Conservation (phyloP, 2,113 vertebrate species). For the Capreolus pygargus region DNA sequence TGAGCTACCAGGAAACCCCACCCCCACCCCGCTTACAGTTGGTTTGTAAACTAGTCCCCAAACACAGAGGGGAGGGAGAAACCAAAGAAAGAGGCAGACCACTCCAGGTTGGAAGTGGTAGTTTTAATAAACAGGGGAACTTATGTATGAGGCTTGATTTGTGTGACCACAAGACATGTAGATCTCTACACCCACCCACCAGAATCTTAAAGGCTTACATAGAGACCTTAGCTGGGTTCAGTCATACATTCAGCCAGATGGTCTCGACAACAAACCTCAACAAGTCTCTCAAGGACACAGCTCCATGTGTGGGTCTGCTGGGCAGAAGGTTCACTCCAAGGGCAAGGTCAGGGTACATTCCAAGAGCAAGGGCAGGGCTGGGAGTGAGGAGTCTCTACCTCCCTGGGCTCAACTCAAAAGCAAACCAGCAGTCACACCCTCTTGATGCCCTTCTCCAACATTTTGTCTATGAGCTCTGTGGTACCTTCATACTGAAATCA, state of each 20-base stretch:
- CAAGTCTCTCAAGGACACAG: background rate
- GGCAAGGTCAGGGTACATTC: background rate
- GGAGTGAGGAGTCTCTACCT: background rate
- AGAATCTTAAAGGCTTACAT: background rate
- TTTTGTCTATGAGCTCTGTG: background rate
- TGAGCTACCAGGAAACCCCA: background rate
- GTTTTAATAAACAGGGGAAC: background rate
- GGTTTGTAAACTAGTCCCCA: background rate
- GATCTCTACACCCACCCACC: background rate
- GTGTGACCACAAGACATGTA: background rate
- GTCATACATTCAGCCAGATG: background rate
- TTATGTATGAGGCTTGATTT: background rate
- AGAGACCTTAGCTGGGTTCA: background rate
- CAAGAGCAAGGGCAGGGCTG: background rate
- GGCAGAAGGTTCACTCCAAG: background rate
- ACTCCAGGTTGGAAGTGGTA: background rate
- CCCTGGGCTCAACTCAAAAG: background rate
- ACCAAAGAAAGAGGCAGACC: background rate
- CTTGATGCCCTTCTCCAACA: too few species aligned
- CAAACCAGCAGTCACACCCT: background rate
- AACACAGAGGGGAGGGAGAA: background rate
- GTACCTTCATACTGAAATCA: background rate
- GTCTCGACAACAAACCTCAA: background rate
- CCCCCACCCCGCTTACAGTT: too few species aligned
- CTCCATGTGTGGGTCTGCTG: background rate